Conservation (phyloP, 2,113 vertebrate genomes). For the Epinephelus moara region DNA sequence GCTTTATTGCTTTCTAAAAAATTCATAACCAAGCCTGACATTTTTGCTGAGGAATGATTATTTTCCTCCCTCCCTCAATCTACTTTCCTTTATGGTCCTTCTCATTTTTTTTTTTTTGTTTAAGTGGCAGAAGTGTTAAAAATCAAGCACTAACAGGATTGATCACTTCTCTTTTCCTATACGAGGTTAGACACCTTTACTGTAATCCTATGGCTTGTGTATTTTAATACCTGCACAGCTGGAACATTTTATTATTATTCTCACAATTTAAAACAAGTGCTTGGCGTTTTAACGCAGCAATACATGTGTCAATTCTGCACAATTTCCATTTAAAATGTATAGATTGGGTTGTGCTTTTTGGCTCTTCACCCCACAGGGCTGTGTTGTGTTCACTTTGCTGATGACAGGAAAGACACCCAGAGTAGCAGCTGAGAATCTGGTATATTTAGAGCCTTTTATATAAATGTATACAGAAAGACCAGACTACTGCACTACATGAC, state of each 20-base stretch:
- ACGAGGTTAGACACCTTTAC: slow-evolving; percentile 34
- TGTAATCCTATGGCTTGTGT: slow-evolving; percentile 9
- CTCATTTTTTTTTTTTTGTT: slow-evolving; percentile 42
- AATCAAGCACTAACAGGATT: slow-evolving; percentile 63
- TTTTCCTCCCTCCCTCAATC: slow-evolving; percentile 52
- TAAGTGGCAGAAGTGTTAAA: slow-evolving; percentile 74
- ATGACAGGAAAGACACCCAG: not conserved
- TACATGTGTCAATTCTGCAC: not conserved
- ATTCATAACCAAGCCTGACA: slow-evolving; percentile 78
- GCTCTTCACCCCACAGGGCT: not conserved
- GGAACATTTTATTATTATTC: slow-evolving; percentile 11
- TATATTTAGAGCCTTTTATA: not conserved
- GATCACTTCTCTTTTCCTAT: slow-evolving; percentile 54
- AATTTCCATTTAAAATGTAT: not conserved
- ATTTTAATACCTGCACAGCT: slow-evolving; percentile 1
- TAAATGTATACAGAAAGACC: not conserved
- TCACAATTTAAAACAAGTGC: slow-evolving; percentile 29
- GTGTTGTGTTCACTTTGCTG: not conserved
- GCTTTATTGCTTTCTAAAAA: slow-evolving; percentile 82
- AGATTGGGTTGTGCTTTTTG: not conserved
- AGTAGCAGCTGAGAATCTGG: not conserved
- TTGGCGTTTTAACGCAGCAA: not conserved
- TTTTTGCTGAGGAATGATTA: slow-evolving; percentile 80
- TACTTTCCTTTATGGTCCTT: slow-evolving; percentile 64
- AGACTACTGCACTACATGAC: too few relatives aligned